These are phyloP conservation scores for Sebastes umbrosus DNA, from an alignment of 2,797 vertebrate genomes.

Conservation along the genomic window DNA sequence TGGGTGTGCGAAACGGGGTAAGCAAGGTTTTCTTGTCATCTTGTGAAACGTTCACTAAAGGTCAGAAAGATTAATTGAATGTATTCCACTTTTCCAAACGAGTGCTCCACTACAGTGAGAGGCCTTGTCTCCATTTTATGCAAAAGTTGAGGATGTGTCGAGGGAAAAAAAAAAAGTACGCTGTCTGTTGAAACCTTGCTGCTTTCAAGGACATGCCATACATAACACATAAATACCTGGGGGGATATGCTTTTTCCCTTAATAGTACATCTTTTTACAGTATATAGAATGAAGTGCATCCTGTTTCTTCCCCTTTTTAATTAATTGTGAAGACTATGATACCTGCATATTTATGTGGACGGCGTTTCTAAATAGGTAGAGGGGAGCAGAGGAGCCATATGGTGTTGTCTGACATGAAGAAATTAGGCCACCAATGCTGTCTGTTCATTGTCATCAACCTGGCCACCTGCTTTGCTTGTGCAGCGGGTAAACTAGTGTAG, in stretches of 20 bases:
- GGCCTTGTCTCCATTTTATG: constrained; percentile 61
- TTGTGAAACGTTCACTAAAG: constrained; percentile 46
- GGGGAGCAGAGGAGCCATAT: constrained; percentile 81
- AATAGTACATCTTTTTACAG: constrained; percentile 52
- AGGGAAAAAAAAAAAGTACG: constrained; percentile 36
- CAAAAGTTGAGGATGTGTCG: constrained; percentile 57
- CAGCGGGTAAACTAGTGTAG: constrained; percentile 54
- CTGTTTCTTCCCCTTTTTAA: constrained; percentile 75
- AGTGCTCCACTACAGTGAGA: constrained; percentile 36
- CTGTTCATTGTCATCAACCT: constrained; percentile 84
- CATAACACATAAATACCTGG: constrained; percentile 74
- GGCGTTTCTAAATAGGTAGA: constrained; percentile 81
- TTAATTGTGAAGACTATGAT: constrained; percentile 82
- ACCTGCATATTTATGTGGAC: constrained; percentile 79
- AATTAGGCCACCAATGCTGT: constrained; percentile 87
- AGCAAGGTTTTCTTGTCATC: constrained; percentile 47
- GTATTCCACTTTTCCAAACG: constrained; percentile 47
- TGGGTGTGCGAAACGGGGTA: background rate
- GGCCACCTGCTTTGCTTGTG: constrained; percentile 81
- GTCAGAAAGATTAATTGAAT: constrained; percentile 70
- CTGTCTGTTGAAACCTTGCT: constrained; percentile 72
- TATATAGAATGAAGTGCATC: constrained; percentile 71
- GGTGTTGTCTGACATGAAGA: constrained; percentile 86
- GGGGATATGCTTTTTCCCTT: constrained; percentile 65
- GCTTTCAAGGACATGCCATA: constrained; percentile 82